These are phyloP conservation scores for Tetramorium alpestre DNA, from an alignment of 1,140 invertebrate genomes.

Conservation along the genomic window DNA sequence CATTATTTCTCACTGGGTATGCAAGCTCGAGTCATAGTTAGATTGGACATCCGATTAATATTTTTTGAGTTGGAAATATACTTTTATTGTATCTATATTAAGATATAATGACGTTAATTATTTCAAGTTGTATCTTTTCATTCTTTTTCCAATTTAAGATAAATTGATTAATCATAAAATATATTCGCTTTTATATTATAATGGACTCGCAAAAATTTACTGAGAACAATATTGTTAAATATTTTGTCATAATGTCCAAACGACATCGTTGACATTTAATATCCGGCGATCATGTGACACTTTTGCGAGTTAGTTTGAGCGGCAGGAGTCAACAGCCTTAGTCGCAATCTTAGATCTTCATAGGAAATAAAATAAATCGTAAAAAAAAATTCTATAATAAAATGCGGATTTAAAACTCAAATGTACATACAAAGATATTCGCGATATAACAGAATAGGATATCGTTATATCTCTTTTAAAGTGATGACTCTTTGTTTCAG, in stretches of 20 bases:
- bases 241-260: background rate
- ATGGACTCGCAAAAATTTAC: background rate
- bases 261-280: conserved; percentile 52
- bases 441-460: background rate
- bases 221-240: conserved; percentile 30
- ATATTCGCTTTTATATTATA: background rate
- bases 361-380: conserved; percentile 15
- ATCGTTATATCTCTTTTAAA: conserved; percentile 5
- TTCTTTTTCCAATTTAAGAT: background rate
- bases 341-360: conserved; percentile 27
- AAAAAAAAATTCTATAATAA: background rate
- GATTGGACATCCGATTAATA: background rate
- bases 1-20: no score
- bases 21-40: background rate
- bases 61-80: background rate
- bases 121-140: background rate
- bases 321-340: background rate
- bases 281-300: conserved; percentile 37
- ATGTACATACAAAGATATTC: background rate
- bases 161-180: background rate
- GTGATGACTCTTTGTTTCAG: background rate
- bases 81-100: background rate
- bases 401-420: background rate
- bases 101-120: conserved; percentile 5
- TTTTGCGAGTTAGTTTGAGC: conserved; percentile 9